Evolutionary conservation across 2,113 vertebrate genomes (phyloP).

Genomic region (Acanthochromis polyacanthus): DNA sequence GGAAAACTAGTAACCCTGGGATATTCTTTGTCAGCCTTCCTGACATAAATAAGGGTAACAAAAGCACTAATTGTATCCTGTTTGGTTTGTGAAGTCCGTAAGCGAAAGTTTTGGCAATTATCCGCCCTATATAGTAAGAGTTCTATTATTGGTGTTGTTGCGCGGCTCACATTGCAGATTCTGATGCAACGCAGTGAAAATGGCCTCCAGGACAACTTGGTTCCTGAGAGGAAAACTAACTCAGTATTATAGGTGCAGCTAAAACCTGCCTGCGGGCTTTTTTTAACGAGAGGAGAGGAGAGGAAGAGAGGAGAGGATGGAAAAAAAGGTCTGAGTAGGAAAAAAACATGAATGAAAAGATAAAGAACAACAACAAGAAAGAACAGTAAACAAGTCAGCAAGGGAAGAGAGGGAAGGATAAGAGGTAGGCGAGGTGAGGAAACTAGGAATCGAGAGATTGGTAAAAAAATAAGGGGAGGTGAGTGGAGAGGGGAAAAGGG

Average conservation of each 20-base stretch:
- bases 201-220: constrained; percentile 34
- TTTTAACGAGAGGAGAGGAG: constrained; percentile 10
- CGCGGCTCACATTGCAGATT: constrained; percentile 26
- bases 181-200: constrained; percentile 70
- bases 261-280: constrained; percentile 42
- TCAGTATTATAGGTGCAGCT: constrained; percentile 45
- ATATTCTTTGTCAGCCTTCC: background rate
- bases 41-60: constrained; percentile 39
- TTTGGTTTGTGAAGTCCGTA: constrained; percentile 37
- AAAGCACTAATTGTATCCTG: constrained; percentile 29
- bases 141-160: constrained; percentile 41
- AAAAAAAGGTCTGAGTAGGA: background rate
- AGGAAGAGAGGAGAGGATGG: background rate
- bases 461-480: background rate
- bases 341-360: constrained; percentile 9
- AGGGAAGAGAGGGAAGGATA: background rate
- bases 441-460: background rate
- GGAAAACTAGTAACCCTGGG: background rate
- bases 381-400: background rate
- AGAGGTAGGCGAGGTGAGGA: background rate
- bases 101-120: constrained; percentile 51
- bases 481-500: constrained; percentile 14
- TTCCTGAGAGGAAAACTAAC: constrained; percentile 47
- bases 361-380: background rate
- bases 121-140: constrained; percentile 14